Conservation (phyloP, 2,888 invertebrate genomes). For the Eulithis testata region DNA sequence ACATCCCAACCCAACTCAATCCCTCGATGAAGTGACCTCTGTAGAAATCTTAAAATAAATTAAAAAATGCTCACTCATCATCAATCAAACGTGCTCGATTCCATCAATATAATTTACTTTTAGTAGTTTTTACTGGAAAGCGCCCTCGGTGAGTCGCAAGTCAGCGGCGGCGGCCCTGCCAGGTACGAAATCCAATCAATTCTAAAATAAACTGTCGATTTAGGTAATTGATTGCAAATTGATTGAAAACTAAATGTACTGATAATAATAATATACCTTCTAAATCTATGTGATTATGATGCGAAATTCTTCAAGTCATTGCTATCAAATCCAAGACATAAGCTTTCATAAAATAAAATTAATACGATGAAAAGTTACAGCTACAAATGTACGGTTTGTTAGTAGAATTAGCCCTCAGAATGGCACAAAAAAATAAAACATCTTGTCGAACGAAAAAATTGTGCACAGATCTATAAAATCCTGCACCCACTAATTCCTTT, state of each 20-base stretch:
- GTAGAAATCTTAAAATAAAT: slow-evolving; percentile 81
- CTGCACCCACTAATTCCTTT: too few relatives aligned
- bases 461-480: too few relatives aligned
- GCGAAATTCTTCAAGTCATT: slow-evolving; percentile 2
- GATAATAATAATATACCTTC: slow-evolving; percentile 4
- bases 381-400: too few relatives aligned
- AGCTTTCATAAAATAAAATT: neutral
- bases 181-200: slow-evolving; percentile 63
- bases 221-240: slow-evolving; percentile 55
- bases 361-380: too few relatives aligned
- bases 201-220: slow-evolving; percentile 49
- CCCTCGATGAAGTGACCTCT: slow-evolving; percentile 61
- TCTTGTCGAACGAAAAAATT: too few relatives aligned
- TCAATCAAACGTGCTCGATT: slow-evolving; percentile 83
- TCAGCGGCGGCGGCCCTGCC: slow-evolving; percentile 57
- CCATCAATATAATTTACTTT: slow-evolving; percentile 85
- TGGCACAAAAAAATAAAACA: too few relatives aligned
- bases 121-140: slow-evolving; percentile 82
- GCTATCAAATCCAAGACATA: neutral
- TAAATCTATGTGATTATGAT: slow-evolving; percentile 1
- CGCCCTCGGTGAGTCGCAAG: slow-evolving; percentile 79
- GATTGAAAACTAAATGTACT: slow-evolving; percentile 34
- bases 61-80: slow-evolving; percentile 83
- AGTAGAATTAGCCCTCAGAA: too few relatives aligned
- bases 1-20: slow-evolving; percentile 8